These are phyloP conservation scores for Myotis planiceps DNA, from an alignment of 2,797 vertebrate species.

Conservation along the genomic window DNA sequence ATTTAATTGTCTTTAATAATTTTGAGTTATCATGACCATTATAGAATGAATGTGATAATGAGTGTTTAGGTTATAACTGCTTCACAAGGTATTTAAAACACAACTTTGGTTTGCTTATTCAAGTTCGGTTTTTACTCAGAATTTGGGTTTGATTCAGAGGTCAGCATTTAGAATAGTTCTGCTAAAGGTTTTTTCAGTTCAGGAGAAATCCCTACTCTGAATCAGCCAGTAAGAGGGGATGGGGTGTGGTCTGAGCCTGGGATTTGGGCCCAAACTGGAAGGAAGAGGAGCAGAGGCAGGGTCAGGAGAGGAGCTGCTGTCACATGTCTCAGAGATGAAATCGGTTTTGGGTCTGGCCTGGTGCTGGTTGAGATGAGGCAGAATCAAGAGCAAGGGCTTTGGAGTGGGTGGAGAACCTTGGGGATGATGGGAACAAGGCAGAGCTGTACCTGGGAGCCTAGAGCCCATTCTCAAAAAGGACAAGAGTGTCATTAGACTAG, in stretches of 20 bases:
- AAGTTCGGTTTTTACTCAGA: conserved; percentile 42
- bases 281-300: background rate
- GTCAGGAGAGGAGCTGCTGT: background rate
- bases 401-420: background rate
- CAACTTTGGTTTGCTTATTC: background rate
- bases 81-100: background rate
- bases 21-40: background rate
- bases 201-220: conserved; percentile 27
- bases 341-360: background rate
- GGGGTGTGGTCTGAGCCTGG: background rate
- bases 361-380: background rate
- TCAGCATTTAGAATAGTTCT: conserved; percentile 23
- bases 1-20: background rate
- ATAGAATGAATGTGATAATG: background rate
- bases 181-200: background rate
- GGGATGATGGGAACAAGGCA: background rate
- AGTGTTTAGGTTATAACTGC: background rate
- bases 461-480: background rate
- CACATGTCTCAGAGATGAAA: background rate
- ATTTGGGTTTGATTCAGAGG: conserved; percentile 33
- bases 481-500: background rate
- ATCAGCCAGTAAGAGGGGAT: background rate
- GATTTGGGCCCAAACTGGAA: background rate
- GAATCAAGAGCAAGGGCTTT: background rate
- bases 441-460: background rate